phyloP scores from a whole-genome alignment of 2,888 invertebrate species.

The Amblyjoppa fuscipennis region DNA sequence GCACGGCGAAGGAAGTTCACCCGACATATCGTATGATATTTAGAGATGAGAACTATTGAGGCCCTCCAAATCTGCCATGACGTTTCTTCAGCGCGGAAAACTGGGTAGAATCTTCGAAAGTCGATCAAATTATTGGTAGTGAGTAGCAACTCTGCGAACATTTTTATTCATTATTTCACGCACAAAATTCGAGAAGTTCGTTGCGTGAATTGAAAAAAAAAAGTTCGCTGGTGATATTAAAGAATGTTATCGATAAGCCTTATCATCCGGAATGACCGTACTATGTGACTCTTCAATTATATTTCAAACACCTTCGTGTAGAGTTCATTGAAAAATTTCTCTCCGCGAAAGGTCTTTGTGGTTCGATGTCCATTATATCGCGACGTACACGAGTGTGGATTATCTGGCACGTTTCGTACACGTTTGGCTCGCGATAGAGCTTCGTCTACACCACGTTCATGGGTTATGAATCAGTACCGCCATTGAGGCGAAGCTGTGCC shows the following conservation, averaged over 20 bases:
- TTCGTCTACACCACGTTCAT: conserved; percentile 41
- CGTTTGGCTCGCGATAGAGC: conserved; percentile 29
- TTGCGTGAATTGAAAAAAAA: too few relatives aligned
- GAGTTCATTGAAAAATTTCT: background rate
- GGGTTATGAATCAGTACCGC: conserved; percentile 63
- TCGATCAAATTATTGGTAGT: background rate
- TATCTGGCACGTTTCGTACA: conserved; percentile 22
- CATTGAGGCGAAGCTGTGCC: conserved; percentile 51
- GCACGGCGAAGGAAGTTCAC: too few relatives aligned
- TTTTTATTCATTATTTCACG: background rate
- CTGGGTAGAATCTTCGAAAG: background rate
- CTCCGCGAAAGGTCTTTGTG: background rate
- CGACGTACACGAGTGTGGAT: conserved; percentile 1
- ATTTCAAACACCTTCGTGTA: background rate
- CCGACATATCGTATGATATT: too few relatives aligned
- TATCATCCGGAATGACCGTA: background rate
- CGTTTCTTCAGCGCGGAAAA: too few relatives aligned
- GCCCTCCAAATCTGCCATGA: too few relatives aligned
- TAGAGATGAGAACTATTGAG: too few relatives aligned
- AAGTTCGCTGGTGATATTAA: too few relatives aligned
- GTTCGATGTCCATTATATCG: conserved; percentile 13
- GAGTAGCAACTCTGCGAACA: too few relatives aligned
- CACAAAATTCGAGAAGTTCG: background rate
- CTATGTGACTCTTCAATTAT: background rate
- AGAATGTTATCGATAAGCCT: background rate